Conservation (phyloP, 2,797 vertebrate species). For the Parotocinclus haroldoi region DNA sequence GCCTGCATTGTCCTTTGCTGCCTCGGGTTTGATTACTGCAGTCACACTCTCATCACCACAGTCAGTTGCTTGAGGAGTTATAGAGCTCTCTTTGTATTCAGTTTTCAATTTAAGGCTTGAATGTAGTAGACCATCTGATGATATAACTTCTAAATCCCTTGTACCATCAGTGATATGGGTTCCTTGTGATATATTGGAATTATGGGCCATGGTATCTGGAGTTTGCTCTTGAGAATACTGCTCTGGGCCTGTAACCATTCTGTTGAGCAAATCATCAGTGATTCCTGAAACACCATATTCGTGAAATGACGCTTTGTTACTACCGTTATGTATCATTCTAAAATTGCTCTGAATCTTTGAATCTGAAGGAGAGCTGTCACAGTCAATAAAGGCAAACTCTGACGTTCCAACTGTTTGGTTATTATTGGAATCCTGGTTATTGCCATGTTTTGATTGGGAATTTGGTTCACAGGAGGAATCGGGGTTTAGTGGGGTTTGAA, state of each 20-base stretch:
- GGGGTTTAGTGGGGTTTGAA: constrained; percentile 29
- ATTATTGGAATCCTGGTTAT: constrained; percentile 65
- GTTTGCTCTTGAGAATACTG: constrained; percentile 21
- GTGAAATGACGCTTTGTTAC: constrained; percentile 15
- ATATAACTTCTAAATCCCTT: constrained; percentile 17
- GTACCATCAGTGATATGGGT: constrained; percentile 51
- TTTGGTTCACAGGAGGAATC: constrained; percentile 29
- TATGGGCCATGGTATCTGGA: background rate
- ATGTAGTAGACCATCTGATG: constrained; percentile 9
- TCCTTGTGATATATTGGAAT: background rate
- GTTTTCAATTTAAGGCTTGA: constrained; percentile 5
- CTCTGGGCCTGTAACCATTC: constrained; percentile 24
- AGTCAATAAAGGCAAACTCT: constrained; percentile 71
- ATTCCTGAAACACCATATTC: background rate
- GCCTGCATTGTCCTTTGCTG: constrained; percentile 1
- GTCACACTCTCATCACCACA: constrained; percentile 8
- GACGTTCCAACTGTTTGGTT: constrained; percentile 64
- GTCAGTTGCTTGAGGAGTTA: constrained; percentile 17
- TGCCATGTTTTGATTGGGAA: constrained; percentile 7
- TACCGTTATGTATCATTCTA: constrained; percentile 31
- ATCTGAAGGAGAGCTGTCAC: constrained; percentile 67
- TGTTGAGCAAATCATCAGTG: constrained; percentile 15
- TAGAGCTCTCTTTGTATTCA: constrained; percentile 33
- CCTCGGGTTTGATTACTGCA: constrained; percentile 16
- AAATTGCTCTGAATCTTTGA: constrained; percentile 26